Percentiles rank a stretch among this genome's conserved stretches.
phyloP scores from a whole-genome alignment of 2,113 vertebrate genomes.

The Cephalopterus ornatus region DNA sequence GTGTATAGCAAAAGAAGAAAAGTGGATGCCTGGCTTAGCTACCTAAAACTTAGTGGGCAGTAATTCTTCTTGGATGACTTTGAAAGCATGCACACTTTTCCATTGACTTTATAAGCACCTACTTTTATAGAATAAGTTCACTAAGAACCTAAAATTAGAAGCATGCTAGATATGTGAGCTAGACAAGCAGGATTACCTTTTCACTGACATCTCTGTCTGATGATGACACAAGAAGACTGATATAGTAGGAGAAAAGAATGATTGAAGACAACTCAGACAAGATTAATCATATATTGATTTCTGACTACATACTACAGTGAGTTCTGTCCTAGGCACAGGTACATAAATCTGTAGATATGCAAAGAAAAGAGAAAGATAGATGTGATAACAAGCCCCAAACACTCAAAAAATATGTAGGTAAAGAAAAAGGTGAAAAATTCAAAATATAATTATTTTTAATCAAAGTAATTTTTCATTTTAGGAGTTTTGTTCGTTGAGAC shows the following conservation, averaged over 20 bases:
- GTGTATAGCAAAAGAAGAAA: neutral
- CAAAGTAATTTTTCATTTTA: neutral
- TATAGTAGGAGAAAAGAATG: neutral
- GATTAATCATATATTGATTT: neutral
- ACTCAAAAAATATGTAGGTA: neutral
- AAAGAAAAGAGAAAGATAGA: neutral
- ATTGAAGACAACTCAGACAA: neutral
- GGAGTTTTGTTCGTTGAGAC: neutral
- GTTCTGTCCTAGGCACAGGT: neutral
- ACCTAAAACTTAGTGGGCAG: neutral
- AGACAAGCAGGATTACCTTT: neutral
- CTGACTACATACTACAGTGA: neutral
- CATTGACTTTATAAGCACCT: neutral
- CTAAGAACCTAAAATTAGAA: neutral
- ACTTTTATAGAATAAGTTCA: neutral
- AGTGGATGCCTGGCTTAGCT: neutral
- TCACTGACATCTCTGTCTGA: neutral
- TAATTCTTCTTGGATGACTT: neutral
- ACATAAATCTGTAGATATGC: neutral
- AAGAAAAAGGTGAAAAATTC: neutral
- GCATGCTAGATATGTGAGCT: neutral
- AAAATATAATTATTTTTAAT: neutral
- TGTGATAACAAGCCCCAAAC: neutral
- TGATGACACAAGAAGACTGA: neutral
- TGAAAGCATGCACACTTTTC: neutral